Conservation (phyloP, 2,888 invertebrate species). For the Drosophila kanekoi region DNA sequence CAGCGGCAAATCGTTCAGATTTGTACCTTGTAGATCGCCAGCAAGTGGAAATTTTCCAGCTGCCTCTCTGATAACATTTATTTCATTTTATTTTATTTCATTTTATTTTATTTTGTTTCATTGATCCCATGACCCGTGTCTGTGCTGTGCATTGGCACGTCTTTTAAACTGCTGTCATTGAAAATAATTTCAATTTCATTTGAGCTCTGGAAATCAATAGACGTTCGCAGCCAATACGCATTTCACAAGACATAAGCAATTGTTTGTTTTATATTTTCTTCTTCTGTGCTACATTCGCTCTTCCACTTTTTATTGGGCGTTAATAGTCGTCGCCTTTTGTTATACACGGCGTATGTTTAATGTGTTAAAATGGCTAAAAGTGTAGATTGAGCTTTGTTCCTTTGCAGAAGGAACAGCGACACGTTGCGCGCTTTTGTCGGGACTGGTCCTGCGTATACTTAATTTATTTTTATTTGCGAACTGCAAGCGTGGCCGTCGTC, state of each 20-base stretch:
- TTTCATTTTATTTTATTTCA: slow-evolving; percentile 27
- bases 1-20: slow-evolving; percentile 34
- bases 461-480: slow-evolving; percentile 30
- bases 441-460: slow-evolving; percentile 6
- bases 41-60: slow-evolving; percentile 5
- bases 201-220: slow-evolving; percentile 43
- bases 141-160: slow-evolving; percentile 49
- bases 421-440: slow-evolving; percentile 19
- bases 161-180: slow-evolving; percentile 62
- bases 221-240: slow-evolving; percentile 51
- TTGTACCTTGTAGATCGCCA: slow-evolving; percentile 26
- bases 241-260: slow-evolving; percentile 34
- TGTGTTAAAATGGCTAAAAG: background rate
- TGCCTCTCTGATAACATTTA: slow-evolving; percentile 52
- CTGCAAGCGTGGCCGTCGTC: slow-evolving; percentile 11
- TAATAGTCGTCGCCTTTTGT: slow-evolving; percentile 28
- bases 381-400: background rate
- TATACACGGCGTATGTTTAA: slow-evolving; percentile 40
- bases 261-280: background rate
- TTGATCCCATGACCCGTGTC: slow-evolving; percentile 37
- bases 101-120: slow-evolving; percentile 39
- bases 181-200: slow-evolving; percentile 72
- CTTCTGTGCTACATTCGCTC: slow-evolving; percentile 2
- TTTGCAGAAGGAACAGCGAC: background rate
- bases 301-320: slow-evolving; percentile 36